Conservation (phyloP, 53 echinoderm and acorn worm species). For the Echinometra lucunter region DNA sequence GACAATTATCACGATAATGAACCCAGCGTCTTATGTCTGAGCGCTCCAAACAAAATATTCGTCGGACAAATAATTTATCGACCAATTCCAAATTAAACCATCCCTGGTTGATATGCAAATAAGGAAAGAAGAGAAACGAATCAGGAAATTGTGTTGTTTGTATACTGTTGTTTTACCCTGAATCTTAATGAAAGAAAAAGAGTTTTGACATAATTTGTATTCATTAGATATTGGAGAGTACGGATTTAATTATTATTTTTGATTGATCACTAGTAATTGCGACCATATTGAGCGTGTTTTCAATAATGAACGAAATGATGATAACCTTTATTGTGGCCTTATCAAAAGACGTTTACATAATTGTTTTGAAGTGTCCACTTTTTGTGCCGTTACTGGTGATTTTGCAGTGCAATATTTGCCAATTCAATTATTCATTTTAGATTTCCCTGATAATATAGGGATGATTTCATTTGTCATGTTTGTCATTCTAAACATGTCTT, state of each 20-base stretch:
- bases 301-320: not conserved
- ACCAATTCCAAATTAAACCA: slow-evolving; percentile 20
- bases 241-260: slow-evolving; percentile 26
- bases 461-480: not conserved
- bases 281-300: slow-evolving; percentile 25
- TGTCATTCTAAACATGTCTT: not conserved
- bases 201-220: not conserved
- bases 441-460: not conserved
- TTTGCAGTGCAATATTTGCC: not conserved
- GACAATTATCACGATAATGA: not conserved
- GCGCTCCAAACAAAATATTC: not conserved
- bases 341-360: slow-evolving; percentile 13
- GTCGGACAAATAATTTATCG: not conserved
- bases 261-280: not conserved
- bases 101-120: slow-evolving; percentile 6
- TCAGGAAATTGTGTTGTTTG: not conserved
- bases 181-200: not conserved
- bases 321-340: not conserved
- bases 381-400: not conserved
- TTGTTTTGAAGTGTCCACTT: not conserved
- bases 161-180: slow-evolving; percentile 21
- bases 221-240: not conserved
- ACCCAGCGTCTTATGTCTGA: slow-evolving; percentile 31
- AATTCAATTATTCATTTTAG: not conserved
- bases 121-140: not conserved